phyloP scores from a whole-genome alignment of 2,113 vertebrate species.

The Siniperca knerii region DNA sequence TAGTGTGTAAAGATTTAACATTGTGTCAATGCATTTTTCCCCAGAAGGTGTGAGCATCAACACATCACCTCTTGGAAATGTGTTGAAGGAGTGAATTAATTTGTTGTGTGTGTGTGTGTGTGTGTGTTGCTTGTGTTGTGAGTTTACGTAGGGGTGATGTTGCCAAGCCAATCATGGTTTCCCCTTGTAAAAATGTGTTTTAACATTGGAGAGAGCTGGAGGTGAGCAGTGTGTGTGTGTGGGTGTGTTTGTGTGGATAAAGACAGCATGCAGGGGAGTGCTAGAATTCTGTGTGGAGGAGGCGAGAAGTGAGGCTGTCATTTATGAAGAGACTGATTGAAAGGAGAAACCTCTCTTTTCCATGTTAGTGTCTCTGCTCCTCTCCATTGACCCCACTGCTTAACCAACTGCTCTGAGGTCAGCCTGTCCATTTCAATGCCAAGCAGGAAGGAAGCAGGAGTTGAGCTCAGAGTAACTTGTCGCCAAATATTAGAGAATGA shows the following conservation, averaged over 20 bases:
- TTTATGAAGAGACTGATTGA: conserved; percentile 64
- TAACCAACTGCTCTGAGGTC: conserved; percentile 74
- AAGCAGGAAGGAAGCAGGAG: background rate
- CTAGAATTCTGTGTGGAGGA: conserved; percentile 48
- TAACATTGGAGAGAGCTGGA: conserved; percentile 48
- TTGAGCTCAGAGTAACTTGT: conserved; percentile 16
- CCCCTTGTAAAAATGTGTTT: conserved; percentile 53
- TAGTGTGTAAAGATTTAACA: conserved; percentile 35
- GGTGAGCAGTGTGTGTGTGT: conserved; percentile 51
- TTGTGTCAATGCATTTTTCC: background rate
- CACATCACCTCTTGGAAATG: conserved; percentile 45
- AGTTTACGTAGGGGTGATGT: conserved; percentile 53
- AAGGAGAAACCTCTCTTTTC: conserved; percentile 57
- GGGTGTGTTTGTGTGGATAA: conserved; percentile 51
- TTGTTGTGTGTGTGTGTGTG: conserved; percentile 29
- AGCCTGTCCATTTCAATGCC: conserved; percentile 57
- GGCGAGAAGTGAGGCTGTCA: conserved; percentile 68
- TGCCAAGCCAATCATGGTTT: conserved; percentile 64
- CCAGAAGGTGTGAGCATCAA: conserved; percentile 62
- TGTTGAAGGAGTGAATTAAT: conserved; percentile 57
- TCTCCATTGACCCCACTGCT: conserved; percentile 66
- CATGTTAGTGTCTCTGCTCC: conserved; percentile 42
- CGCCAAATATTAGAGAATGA: conserved; percentile 42
- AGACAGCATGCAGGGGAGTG: conserved; percentile 47
- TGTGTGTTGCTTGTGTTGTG: conserved; percentile 31